Conservation (phyloP, 2,797 vertebrate genomes). For the Tadarida brasiliensis region DNA sequence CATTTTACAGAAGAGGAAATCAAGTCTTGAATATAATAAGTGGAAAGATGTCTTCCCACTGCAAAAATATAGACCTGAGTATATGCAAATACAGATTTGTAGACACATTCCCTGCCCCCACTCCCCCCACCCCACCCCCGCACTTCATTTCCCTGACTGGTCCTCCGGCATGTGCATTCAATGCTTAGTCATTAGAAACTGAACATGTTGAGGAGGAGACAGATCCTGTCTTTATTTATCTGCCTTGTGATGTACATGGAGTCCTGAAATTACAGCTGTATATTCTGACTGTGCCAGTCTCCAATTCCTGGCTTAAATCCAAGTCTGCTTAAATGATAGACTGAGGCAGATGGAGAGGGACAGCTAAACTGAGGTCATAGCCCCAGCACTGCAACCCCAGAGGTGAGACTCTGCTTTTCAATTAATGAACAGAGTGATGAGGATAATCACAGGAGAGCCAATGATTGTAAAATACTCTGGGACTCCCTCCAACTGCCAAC, state of each 20-base stretch:
- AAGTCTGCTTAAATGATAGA: slow-evolving; percentile 73
- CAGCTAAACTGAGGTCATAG: slow-evolving; percentile 43
- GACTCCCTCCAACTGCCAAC: neutral
- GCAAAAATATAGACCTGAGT: neutral
- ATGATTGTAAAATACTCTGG: slow-evolving; percentile 23
- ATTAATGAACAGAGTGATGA: slow-evolving; percentile 45
- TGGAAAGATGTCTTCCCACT: neutral
- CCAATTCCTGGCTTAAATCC: slow-evolving; percentile 49
- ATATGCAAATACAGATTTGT: slow-evolving; percentile 27
- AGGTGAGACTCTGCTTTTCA: slow-evolving; percentile 66
- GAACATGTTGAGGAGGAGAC: slow-evolving; percentile 56
- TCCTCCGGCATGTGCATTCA: neutral
- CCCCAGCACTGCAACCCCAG: slow-evolving; percentile 67
- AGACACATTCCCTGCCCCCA: neutral
- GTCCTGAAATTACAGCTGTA: slow-evolving; percentile 71
- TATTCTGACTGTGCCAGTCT: slow-evolving; percentile 32
- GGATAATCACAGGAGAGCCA: slow-evolving; percentile 34
- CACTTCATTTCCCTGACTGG: neutral
- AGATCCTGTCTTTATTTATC: slow-evolving; percentile 68
- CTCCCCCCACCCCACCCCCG: neutral
- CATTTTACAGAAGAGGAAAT: slow-evolving; percentile 41
- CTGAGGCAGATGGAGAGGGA: fast-evolving
- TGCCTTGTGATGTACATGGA: neutral
- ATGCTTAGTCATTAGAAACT: slow-evolving; percentile 51
- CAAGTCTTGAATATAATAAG: neutral